Base-by-base conservation (phyloP, 2,888 invertebrate species). In the Caenorhabditis sinica region DNA sequence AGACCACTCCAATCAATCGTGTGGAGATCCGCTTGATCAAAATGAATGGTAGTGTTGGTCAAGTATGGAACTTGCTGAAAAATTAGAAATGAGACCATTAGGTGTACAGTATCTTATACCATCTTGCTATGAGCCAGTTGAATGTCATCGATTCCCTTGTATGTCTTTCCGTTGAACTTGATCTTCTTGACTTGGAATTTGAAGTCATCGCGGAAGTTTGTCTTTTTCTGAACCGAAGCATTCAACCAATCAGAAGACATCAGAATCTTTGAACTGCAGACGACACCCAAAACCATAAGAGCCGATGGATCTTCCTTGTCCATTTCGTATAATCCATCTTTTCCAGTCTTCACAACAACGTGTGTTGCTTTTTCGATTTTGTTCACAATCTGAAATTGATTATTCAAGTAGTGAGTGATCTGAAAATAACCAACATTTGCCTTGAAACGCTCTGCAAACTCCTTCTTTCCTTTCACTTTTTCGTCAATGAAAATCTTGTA, bases 401-500 rank as follows among this genome's bases (percentile, higher is more conserved):
- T 3, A 20, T 49, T 20, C 20, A 20, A 20, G n/a, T 49, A 20
- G 20, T 49, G 5, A 20, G 20, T 0, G 0, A n/a, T 8, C 49
- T 49, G 6, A n/a, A 43, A 13, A 2, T 23, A 43, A 13, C 65
- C n/a, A 28, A 72, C 71, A 45, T 73, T 73, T 17, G 33, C 8
- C 17, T 73, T 73, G 40, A 49, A 73, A 25, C 15, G 17, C 9
- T 73, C 49, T 11, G 51, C 51, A 17, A 73, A 73, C 25, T 63
- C 63, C 28, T 73, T 73, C 17, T 63, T 63, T 33, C 73, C 73
- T 23, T 45, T 51, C 51, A 73, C 63, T 3, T 23, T 23, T n/a
- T 73, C 63, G 25, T 73, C 73, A 25, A 73, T 40, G 40, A 40
- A 73, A 8, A 73, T n/a, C 49, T 53, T 63, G 51, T 73, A 73